Base-by-base conservation (phyloP, 2,888 invertebrate species). In the Lasioglossum marginatum region DNA sequence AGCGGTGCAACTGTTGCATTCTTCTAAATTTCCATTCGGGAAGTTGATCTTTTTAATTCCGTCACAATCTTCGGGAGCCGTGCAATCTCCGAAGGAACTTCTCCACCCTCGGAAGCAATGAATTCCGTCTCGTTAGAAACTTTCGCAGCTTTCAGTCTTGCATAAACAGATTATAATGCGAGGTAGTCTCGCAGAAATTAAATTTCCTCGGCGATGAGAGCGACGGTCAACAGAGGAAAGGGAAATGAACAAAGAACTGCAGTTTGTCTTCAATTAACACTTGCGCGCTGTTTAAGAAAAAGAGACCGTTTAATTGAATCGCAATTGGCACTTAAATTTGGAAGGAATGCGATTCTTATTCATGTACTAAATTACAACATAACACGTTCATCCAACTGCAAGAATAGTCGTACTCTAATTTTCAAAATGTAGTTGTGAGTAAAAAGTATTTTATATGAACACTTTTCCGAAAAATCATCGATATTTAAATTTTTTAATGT, bases 81-180 rank as follows among this genome's bases (percentile, higher is more conserved):
- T n/a, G 37, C 23, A 23, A 19, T 34, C 27, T 79, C 60, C 27
- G 43, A 12, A 14, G n/a, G 19, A 79, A 79, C 8, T 40, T 68
- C 45, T 12, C 34, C 43, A 4, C 40, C 40, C 27, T 12, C 40
- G 57, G 40, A 40, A 34, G 40, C 31, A 12, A 73, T 34, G 43
- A 79, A 63, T 79, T 19, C 57, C n/a, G 19, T 45, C 52, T 52
- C 52, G 12, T 77, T 68, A 77, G 52, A 27, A 70, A 77, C n/a
- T 77, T 52, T 27, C 70, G 23, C n/a, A 37, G 77, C 37, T 45
- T 45, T 48, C 75, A 31, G 23, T 12, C 12, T 12, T 48, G n/a
- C 66, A 31, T 66, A 66, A 66, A 43, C 60, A 34, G 43, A 77
- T 66, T 66, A 66, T 66, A 66, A 77, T 66, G 66, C 63, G 40